Evolutionary conservation across 2,797 vertebrate genomes (phyloP), one percentile per base, ranked within the genome.

Genomic region (Coracias cyanogaster): DNA sequence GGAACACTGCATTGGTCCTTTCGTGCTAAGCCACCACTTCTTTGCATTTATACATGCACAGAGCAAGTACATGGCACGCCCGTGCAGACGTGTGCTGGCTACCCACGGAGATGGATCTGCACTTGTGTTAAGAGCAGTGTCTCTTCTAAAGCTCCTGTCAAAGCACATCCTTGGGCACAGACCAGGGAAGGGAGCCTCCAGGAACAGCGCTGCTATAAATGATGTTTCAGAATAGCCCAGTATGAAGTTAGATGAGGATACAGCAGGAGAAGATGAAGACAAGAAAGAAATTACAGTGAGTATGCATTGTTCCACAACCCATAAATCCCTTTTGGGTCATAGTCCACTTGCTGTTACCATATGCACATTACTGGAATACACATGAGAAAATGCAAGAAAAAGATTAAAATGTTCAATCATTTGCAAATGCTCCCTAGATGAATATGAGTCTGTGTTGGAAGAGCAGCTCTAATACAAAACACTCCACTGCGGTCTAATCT

Each of bases 371-470:
- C 76, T 25, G 52, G 24, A 61, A 88, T 12, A n/a, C 93, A 48
- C 1, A 3, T 2, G 85, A 90, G 87, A 66, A 73, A 79, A 39
- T 0, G 48, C 73, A 65, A 51, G 83, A 2, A 62, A 28, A 80
- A 94, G 94, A 96, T 96, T 52, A 91, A 94, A 94, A 67, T 67
- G 71, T 61, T 97, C 94, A 60, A 90, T 95, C 93, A 93, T 88
- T 45, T 46, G 60, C 91, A 93, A 91, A 81, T 2, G 1, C 85
- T 96, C 89, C 96, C 94, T 91, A 46, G 85, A 72, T 67, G 85
- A 71, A 13, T 3, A 19, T 0, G 4, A 86, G 86, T 0, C 9
- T 5, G 33, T 3, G 33, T n/a, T 64, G 86, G 58, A 77, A 66
- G 91, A 92, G 37, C 71, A 70, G 89, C 64, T 73, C 93, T 20